Base-by-base conservation (phyloP, 2,797 vertebrate species). In the Harpagifer antarcticus region DNA sequence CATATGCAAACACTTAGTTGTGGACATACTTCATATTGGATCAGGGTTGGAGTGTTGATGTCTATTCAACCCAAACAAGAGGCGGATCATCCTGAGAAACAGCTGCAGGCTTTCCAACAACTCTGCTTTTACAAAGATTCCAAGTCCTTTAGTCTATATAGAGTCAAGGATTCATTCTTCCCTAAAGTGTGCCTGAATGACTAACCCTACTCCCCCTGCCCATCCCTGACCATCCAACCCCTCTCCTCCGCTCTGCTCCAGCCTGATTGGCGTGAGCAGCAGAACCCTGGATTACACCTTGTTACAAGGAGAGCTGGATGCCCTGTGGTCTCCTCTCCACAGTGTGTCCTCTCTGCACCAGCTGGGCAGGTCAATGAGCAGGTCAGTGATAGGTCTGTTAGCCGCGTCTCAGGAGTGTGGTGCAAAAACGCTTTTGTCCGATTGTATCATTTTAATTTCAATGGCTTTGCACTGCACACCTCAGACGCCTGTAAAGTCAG, bases 341-440 rank as follows among this genome's bases (percentile, higher is more conserved):
- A 96, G 94, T 86, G 90, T 94, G 87, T 88, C 93, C 87, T 94
- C 94, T 82, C 94, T 95, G 86, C 94, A 95, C 80, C 95, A 95
- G 89, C 92, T 95, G 90, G 93, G 95, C 94, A 95, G 95, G 94
- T 96, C 93, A 93, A 94, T 95, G 93, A 94, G 95, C 94, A 96
- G 95, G 95, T 96, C 89, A 95, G 95, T 96, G 86, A 75, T 84
- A 90, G 92, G 79, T 83, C 74, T 64, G 66, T 76, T 74, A 86
- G 75, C 59, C 52, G 56, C 66, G 64, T 88, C 84, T 85, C 66
- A 81, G 84, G 83, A 81, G 79, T 31, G 76, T 1, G 11, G 81
- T 88, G 88, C 88, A 85, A 88, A 37, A 83, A 76, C 53, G 31
- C 61, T 49, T 57, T 5, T 20, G 52, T 75, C 68, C 59, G 67